Evolutionary conservation across 92 coral and sea anemone genomes (phyloP), one percentile per base, ranked within the genome.

Genomic region (Umimayanthus chanpuru): DNA sequence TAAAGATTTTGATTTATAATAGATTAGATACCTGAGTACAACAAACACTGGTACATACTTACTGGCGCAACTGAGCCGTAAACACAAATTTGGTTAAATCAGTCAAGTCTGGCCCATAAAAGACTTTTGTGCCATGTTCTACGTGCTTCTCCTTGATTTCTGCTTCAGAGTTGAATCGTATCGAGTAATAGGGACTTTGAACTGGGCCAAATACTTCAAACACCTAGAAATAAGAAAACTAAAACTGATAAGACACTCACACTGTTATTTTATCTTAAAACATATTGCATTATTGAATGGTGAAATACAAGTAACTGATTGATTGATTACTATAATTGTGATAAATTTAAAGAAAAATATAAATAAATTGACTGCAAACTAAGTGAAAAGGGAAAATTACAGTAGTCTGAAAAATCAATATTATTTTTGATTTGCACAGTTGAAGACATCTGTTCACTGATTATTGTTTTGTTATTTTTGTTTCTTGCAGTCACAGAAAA

Each of bases 121-220:
- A 95, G 81, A 96, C 98, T 71, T 89, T 88, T 88, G 91, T 87
- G 5, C 94, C 96, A 47, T 66, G 86, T 3, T 82, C 81, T 20
- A 96, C 67, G 32, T 90, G 81, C 85, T 82, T 86, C 49, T 85
- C 82, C 14, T 78, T 85, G 8, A 95, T 91, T 50, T 92, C 95
- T 21, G 90, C 90, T 65, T 91, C 92, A 44, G 87, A 87, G 90
- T 95, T 93, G 85, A 93, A 96, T 53, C 99, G 87, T 47, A 97
- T 85, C 38, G 98, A 94, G 77, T 97, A 97, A 86, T 92, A 96
- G 50, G 99, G 99, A 64, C 82, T 89, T 80, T 90, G 94, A 11
- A 97, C 99, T 55, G 98, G 99, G 53, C 99, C 99, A 95, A 97
- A 97, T 40, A 93, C 93, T 84, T 97, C 99, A 89, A 97, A 97